phyloP scores from a whole-genome alignment of 2,797 vertebrate species.

The Astyanax mexicanus region DNA sequence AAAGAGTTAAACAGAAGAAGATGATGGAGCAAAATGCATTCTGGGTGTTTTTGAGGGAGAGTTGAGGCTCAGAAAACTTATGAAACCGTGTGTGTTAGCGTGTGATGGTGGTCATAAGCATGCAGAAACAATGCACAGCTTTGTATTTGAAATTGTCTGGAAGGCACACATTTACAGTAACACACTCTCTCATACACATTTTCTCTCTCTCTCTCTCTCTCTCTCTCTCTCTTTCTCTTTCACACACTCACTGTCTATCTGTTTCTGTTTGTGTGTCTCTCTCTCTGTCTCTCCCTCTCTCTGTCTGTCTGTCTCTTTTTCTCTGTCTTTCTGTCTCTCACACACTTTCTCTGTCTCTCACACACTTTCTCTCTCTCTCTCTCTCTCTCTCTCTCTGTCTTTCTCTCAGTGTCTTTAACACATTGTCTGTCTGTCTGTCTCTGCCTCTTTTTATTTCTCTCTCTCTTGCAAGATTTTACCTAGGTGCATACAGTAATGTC shows the following conservation, averaged over 20 bases:
- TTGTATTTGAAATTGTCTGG: slow-evolving; percentile 13
- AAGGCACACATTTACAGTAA: background rate
- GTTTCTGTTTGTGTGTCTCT: background rate
- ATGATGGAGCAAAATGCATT: background rate
- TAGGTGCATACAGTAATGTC: too few relatives aligned
- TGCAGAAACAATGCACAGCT: background rate
- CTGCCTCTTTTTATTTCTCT: too few relatives aligned
- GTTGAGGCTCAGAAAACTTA: background rate
- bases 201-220: slow-evolving; percentile 17
- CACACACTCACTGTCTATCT: background rate
- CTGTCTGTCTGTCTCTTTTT: too few relatives aligned
- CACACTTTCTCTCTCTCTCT: too few relatives aligned
- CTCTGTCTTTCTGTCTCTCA: too few relatives aligned
- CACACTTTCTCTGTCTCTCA: too few relatives aligned
- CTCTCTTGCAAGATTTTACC: too few relatives aligned
- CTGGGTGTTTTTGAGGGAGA: background rate
- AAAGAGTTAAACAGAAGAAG: background rate
- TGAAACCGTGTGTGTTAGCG: background rate
- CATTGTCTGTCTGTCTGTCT: too few relatives aligned
- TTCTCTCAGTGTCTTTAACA: too few relatives aligned
- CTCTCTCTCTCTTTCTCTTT: background rate
- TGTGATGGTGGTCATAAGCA: slow-evolving; percentile 6
- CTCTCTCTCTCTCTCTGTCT: too few relatives aligned
- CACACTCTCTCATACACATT: background rate
- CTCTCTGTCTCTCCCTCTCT: too few relatives aligned